Evolutionary conservation across 2,113 vertebrate genomes (phyloP), one percentile per base, ranked within the genome.

Genomic region (Verasper variegatus): DNA sequence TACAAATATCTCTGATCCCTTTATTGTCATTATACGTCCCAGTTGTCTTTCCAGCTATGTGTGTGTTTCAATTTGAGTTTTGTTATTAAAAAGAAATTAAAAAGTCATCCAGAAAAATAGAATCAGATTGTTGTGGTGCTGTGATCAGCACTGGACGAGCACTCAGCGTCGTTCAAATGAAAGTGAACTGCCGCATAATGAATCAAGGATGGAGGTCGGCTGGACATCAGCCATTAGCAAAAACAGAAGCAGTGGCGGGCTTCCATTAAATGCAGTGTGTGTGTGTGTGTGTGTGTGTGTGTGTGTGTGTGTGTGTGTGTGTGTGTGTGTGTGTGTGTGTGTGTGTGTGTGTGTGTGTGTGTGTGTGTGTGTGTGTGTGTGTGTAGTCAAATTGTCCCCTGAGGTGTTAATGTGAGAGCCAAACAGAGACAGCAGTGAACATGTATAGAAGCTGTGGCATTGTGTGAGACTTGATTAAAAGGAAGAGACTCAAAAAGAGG

Each of bases 241-340:
- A 68, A 84, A 87, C 82, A 81, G 77, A 79, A 76, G 15, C 81
- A 78, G 83, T 64, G 78, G 88, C 82, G 5, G 58, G 51, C 51
- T 54, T 78, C 64, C 37, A 56, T 82, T 71, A 79, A 26, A 82
- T 76, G 8, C 55, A 63, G 63, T 20, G 51, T 17, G 31, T 63
- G 65, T 70, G 56, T 27, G 27, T 27, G 27, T 27, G 27, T 27
- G 27, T 27, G 27, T 27, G 27, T 27, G 27, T 27, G 27, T 27
- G 27, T 27, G 27, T 27, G 27, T 27, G 27, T 27, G 27, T 27
- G 27, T 27, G 27, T 27, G 27, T 27, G 27, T 27, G 27, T 27
- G 27, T 27, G 27, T 27, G 27, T 27, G 27, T 27, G 27, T 27
- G 27, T 27, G 27, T 27, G 27, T 27, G 9, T 37, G 35, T 37